phyloP scores from a whole-genome alignment of 2,888 invertebrate genomes.

The Parasteatoda lunata region DNA sequence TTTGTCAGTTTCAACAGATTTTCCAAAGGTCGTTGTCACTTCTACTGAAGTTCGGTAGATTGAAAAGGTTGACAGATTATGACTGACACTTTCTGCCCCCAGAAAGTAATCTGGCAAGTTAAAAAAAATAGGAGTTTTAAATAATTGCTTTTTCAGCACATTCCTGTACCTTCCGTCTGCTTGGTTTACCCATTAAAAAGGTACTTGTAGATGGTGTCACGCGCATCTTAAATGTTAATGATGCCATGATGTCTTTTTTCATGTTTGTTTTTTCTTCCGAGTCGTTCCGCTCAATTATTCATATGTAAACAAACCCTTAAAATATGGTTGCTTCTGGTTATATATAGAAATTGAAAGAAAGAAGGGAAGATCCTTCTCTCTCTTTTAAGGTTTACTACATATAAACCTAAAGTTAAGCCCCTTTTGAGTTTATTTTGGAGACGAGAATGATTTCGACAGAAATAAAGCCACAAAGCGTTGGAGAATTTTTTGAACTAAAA shows the following conservation, averaged over 20 bases:
- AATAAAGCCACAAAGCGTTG: no score
- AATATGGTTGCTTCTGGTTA: neutral
- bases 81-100: neutral
- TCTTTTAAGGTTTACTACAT: no score
- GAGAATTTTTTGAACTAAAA: no score
- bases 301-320: neutral
- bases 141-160: neutral
- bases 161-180: neutral
- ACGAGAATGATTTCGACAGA: no score
- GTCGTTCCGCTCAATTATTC: conserved; percentile 2
- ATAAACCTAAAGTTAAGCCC: no score
- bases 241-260: neutral
- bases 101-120: neutral
- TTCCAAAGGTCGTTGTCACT: neutral
- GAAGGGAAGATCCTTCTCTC: neutral
- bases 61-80: neutral
- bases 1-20: neutral
- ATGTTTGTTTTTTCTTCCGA: neutral
- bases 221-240: neutral
- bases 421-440: no score
- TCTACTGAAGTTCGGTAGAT: neutral
- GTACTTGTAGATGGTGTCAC: neutral
- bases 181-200: neutral
- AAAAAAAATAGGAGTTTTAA: neutral
- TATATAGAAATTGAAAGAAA: neutral